Evolutionary conservation across 2,888 invertebrate species (phyloP).

Genomic region (Tiliacea aurago): DNA sequence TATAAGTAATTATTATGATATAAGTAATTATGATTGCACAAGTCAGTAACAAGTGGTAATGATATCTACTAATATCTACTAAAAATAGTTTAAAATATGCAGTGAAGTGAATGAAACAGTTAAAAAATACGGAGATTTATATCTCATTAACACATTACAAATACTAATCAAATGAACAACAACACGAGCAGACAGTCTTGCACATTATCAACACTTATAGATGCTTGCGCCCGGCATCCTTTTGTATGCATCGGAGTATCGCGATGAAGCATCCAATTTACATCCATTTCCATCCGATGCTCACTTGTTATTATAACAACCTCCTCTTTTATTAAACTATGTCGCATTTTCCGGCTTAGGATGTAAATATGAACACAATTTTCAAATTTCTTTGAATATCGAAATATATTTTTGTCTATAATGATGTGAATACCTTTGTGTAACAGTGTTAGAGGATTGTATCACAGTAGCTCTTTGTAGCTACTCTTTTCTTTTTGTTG

Average conservation of each 20-base stretch:
- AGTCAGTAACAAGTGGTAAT: no score
- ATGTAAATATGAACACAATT: slow-evolving; percentile 46
- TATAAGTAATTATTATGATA: background rate
- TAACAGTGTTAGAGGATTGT: background rate
- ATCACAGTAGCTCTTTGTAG: background rate
- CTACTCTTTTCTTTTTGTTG: background rate
- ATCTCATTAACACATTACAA: slow-evolving; percentile 12
- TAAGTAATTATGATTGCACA: background rate
- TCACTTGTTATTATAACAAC: slow-evolving; percentile 44
- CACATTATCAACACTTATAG: slow-evolving; percentile 25
- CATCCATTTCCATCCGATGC: slow-evolving; percentile 41
- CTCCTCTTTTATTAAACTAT: slow-evolving; percentile 25
- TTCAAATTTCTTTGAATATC: slow-evolving; percentile 33
- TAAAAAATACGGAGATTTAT: background rate
- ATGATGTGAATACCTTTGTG: slow-evolving; percentile 23
- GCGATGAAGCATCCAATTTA: slow-evolving; percentile 44
- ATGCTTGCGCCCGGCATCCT: slow-evolving; percentile 5
- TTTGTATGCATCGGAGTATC: slow-evolving; percentile 45
- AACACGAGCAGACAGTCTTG: background rate
- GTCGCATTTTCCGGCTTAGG: slow-evolving; percentile 20
- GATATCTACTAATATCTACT: no score
- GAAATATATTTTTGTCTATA: slow-evolving; percentile 23
- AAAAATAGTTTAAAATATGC: background rate
- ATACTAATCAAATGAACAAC: background rate
- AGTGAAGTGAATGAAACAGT: background rate